Conservation (phyloP, 2,797 vertebrate species). For the Bucorvus abyssinicus region DNA sequence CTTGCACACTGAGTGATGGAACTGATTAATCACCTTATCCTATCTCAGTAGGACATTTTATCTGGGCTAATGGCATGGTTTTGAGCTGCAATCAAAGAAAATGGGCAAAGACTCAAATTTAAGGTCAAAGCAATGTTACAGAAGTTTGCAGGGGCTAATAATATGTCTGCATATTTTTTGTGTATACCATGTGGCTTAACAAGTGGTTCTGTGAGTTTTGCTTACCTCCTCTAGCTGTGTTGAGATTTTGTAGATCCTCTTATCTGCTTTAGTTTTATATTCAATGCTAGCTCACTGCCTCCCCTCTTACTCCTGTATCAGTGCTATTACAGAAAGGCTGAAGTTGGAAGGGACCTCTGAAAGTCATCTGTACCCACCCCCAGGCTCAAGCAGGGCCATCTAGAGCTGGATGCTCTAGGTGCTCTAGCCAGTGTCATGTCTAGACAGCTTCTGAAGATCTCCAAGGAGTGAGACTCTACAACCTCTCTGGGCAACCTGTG, state of each 20-base stretch:
- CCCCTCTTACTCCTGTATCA: neutral
- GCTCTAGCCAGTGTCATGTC: neutral
- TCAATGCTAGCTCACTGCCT: neutral
- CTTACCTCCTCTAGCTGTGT: neutral
- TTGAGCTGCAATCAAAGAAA: neutral
- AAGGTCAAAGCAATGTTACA: neutral
- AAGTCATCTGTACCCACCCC: neutral
- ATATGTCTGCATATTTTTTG: neutral
- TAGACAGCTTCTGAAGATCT: neutral
- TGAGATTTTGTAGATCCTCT: neutral
- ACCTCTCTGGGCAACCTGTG: neutral
- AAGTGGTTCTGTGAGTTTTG: neutral
- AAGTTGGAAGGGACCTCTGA: neutral
- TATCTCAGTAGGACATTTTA: neutral
- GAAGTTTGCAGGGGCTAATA: neutral
- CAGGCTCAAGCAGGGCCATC: neutral
- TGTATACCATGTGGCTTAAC: neutral
- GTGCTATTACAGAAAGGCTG: neutral
- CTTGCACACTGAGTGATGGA: neutral
- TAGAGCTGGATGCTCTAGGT: neutral
- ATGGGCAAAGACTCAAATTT: neutral
- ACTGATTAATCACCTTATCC: neutral
- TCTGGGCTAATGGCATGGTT: neutral
- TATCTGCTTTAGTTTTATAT: neutral
- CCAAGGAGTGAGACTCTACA: neutral